Evolutionary conservation across 2,888 invertebrate genomes (phyloP).

Genomic region (Microdon myrmicae): DNA sequence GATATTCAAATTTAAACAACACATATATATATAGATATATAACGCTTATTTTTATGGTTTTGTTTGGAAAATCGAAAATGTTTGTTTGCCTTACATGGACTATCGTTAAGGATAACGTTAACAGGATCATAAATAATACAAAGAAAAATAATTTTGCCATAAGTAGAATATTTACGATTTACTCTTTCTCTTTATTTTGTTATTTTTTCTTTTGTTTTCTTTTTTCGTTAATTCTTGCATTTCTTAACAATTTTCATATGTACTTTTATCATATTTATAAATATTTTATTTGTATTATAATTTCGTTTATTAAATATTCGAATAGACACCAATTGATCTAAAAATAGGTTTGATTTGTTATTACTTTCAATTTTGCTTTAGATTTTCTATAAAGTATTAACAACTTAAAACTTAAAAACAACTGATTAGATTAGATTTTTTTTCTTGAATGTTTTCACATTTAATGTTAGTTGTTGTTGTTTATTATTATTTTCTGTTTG

Average conservation of each 20-base stretch:
- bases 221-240: constrained; percentile 24
- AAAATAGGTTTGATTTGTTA: constrained; percentile 42
- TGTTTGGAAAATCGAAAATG: constrained; percentile 13
- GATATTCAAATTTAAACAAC: constrained; percentile 10
- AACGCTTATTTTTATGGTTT: constrained; percentile 7
- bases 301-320: constrained; percentile 29
- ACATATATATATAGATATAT: too few species aligned
- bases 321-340: constrained; percentile 51
- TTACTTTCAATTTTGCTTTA: constrained; percentile 14
- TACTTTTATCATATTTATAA: constrained; percentile 3
- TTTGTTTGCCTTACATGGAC: constrained; percentile 14
- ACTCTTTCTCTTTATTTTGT: too few species aligned
- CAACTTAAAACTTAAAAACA: constrained; percentile 25
- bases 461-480: too few species aligned
- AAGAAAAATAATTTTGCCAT: too few species aligned
- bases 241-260: too few species aligned
- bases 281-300: constrained; percentile 15
- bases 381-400: constrained; percentile 31
- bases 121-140: too few species aligned
- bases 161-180: too few species aligned
- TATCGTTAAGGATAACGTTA: constrained; percentile 12
- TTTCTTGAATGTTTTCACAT: constrained; percentile 17
- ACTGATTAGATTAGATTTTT: constrained; percentile 25
- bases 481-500: constrained; percentile 2
- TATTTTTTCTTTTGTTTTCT: neutral